phyloP scores from a whole-genome alignment of 1,140 invertebrate species.

The Dolichoris vasculosae region DNA sequence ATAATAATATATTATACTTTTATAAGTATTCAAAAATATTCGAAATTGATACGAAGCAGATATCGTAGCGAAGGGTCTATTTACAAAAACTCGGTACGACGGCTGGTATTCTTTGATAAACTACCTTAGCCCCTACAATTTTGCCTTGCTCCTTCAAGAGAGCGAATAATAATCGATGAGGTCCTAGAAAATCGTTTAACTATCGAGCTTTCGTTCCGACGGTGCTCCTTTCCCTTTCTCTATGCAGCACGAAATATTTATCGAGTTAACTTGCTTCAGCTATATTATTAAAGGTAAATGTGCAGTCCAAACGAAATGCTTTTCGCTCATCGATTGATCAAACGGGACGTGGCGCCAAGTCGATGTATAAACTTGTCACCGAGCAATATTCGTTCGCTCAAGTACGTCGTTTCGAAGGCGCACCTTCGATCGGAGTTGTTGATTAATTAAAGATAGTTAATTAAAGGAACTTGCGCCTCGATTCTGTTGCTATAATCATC shows the following conservation, averaged over 20 bases:
- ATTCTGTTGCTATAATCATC: too few species aligned
- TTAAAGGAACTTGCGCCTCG: conserved; percentile 8
- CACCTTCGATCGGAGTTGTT: background rate
- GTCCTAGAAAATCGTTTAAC: background rate
- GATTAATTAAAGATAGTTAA: background rate
- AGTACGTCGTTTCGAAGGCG: background rate
- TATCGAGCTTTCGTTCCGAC: background rate
- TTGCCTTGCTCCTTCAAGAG: background rate
- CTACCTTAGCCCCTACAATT: background rate
- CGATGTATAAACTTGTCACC: background rate
- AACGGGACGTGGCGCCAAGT: background rate
- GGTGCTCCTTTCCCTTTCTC: too few species aligned
- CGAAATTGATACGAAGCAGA: background rate
- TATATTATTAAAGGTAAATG: background rate
- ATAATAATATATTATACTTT: background rate
- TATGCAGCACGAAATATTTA: background rate
- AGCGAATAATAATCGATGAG: conserved; percentile 13
- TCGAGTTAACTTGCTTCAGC: background rate
- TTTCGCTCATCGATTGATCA: conserved; percentile 16
- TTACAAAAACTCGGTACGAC: background rate
- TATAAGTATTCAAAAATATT: background rate
- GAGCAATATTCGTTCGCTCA: background rate
- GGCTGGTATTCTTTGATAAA: background rate
- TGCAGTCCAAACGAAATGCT: background rate
- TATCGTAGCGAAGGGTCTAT: too few species aligned